Percentiles rank a stretch among this genome's conserved stretches.
Evolutionary conservation across 2,888 invertebrate species (phyloP).

Genomic region (Apamea anceps): DNA sequence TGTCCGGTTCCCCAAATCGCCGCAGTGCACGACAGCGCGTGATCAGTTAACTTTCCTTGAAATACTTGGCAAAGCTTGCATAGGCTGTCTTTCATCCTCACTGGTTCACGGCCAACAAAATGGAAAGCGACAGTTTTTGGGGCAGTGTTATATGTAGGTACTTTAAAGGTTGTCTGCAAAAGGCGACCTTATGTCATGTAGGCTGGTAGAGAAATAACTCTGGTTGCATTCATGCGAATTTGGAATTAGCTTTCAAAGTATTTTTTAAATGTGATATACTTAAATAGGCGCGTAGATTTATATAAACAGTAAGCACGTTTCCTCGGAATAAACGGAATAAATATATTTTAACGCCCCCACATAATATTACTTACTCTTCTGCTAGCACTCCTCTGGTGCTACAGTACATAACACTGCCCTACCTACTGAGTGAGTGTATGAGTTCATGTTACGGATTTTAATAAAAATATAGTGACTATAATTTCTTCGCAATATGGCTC

Average conservation of each 20-base stretch:
- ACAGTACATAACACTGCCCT: background rate
- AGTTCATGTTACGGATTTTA: background rate
- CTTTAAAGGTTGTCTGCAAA: background rate
- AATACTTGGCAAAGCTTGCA: conserved; percentile 53
- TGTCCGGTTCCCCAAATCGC: conserved; percentile 15
- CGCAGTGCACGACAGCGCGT: background rate
- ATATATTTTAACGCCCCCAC: background rate
- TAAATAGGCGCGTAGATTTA: background rate
- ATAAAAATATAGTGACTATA: background rate
- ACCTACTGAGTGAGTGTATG: background rate
- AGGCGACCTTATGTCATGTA: background rate
- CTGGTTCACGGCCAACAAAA: conserved; percentile 47
- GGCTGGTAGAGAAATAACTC: background rate
- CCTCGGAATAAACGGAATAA: background rate
- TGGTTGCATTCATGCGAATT: background rate
- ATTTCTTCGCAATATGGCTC: background rate
- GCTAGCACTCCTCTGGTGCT: background rate
- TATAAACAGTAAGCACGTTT: background rate
- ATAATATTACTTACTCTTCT: background rate
- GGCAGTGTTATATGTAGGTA: background rate
- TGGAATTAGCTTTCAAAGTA: background rate
- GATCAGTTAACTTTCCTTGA: conserved; percentile 24
- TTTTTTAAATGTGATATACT: background rate
- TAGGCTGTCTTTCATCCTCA: conserved; percentile 12
- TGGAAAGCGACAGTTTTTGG: conserved; percentile 13